Conservation (phyloP, 2,888 invertebrate genomes). For the Pelosia muscerda region DNA sequence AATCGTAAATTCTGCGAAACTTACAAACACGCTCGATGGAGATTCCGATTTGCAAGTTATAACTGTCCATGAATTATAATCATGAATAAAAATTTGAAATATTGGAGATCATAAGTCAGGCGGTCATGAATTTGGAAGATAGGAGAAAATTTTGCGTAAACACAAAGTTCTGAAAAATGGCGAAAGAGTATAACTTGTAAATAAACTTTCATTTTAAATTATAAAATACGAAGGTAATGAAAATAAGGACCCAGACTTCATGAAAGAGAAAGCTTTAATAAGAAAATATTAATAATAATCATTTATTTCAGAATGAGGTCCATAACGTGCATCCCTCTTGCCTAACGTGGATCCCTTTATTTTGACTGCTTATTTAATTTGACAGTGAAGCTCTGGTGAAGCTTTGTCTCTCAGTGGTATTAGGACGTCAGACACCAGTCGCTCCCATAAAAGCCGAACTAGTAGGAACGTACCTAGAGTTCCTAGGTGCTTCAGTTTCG, state of each 20-base stretch:
- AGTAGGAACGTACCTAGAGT: too few relatives aligned
- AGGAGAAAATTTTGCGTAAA: conserved; percentile 13
- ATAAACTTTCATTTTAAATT: not conserved
- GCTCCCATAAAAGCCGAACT: too few relatives aligned
- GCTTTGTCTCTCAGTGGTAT: too few relatives aligned
- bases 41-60: conserved; percentile 79
- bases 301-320: too few relatives aligned
- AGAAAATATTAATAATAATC: not conserved
- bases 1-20: conserved; percentile 81
- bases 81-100: conserved; percentile 56
- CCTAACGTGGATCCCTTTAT: too few relatives aligned
- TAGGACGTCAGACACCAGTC: not conserved
- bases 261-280: too few relatives aligned
- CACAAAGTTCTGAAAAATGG: not conserved
- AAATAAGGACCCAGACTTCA: too few relatives aligned
- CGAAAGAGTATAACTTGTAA: not conserved
- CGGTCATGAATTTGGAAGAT: conserved; percentile 12
- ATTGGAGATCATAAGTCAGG: conserved; percentile 45
- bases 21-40: conserved; percentile 79
- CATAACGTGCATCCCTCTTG: too few relatives aligned
- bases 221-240: not conserved
- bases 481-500: too few relatives aligned
- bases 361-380: not conserved
- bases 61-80: conserved; percentile 71
- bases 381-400: not conserved